A percentile compares a stretch with the other conserved stretches of the same genome.
Conservation (phyloP, 1,140 invertebrate species). For the Drosophila elegans region DNA sequence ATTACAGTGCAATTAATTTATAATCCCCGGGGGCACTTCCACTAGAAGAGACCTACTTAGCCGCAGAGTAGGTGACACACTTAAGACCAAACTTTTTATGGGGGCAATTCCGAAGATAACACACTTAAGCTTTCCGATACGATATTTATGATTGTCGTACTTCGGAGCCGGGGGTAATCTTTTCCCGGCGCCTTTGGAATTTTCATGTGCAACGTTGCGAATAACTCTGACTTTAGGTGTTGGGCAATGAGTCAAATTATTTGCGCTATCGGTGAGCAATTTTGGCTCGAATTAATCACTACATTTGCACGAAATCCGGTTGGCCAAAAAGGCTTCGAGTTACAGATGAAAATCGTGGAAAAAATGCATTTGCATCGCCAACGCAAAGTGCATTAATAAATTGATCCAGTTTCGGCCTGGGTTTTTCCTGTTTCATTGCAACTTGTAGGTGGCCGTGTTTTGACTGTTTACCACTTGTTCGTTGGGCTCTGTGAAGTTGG, state of each 20-base stretch:
- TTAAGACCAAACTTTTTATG: conserved; percentile 29
- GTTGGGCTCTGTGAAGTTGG: conserved; percentile 29
- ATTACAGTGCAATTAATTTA: conserved; percentile 63
- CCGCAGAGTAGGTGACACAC: conserved; percentile 36
- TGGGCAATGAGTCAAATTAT: conserved; percentile 27
- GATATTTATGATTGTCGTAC: conserved; percentile 45
- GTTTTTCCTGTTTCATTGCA: conserved; percentile 22
- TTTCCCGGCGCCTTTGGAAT: conserved; percentile 14
- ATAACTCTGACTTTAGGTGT: conserved; percentile 11
- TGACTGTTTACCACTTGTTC: conserved; percentile 55
- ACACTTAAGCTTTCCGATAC: conserved; percentile 34
- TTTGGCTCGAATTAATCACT: conserved; percentile 42
- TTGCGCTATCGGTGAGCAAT: conserved; percentile 28
- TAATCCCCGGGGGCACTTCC: conserved; percentile 43
- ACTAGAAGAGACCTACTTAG: conserved; percentile 43
- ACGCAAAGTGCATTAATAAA: conserved; percentile 53
- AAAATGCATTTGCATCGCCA: conserved; percentile 45
- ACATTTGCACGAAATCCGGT: conserved; percentile 46
- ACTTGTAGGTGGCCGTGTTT: conserved; percentile 56
- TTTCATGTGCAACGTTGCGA: neutral
- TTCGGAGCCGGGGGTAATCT: conserved; percentile 6
- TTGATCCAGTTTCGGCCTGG: conserved; percentile 41
- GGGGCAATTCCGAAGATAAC: conserved; percentile 34
- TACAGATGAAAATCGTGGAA: conserved; percentile 43
- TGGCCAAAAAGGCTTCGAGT: conserved; percentile 41